These are phyloP conservation scores for Pocillopora damicornis DNA, from an alignment of 64 coral and sea anemone species.

Conservation along the genomic window DNA sequence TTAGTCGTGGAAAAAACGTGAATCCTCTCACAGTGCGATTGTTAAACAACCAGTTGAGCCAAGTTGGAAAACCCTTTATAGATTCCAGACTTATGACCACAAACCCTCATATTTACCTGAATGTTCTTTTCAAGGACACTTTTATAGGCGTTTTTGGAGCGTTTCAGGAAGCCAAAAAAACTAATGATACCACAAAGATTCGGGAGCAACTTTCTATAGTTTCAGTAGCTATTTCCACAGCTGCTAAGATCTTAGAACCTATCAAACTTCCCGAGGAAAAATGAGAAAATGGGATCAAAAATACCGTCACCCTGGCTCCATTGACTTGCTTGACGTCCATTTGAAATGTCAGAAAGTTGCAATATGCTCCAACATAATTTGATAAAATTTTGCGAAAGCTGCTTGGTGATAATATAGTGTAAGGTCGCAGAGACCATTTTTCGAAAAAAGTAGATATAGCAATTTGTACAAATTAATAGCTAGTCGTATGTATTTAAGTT, in stretches of 20 bases:
- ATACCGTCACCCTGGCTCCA: not conserved
- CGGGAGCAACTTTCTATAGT: constrained; percentile 28
- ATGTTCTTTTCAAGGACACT: not conserved
- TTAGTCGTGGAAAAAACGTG: not conserved
- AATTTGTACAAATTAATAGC: no score
- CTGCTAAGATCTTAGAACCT: constrained; percentile 16
- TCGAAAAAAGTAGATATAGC: no score
- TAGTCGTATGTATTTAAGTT: no score
- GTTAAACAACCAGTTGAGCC: constrained; percentile 49
- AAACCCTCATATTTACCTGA: not conserved
- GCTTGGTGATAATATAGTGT: no score
- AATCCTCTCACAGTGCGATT: constrained; percentile 21
- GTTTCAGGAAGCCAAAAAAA: not conserved
- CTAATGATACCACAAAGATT: constrained; percentile 9
- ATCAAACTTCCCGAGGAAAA: not conserved
- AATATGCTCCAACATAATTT: no score
- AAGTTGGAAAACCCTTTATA: constrained; percentile 41
- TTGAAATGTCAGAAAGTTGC: no score
- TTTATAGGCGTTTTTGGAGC: not conserved
- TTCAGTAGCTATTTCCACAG: not conserved
- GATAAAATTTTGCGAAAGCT: no score
- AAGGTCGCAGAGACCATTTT: no score
- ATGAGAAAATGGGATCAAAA: not conserved
- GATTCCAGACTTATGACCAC: not conserved
- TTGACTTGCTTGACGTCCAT: no score